Evolutionary conservation across 2,888 invertebrate genomes (phyloP).

Genomic region (Clivina fossor): DNA sequence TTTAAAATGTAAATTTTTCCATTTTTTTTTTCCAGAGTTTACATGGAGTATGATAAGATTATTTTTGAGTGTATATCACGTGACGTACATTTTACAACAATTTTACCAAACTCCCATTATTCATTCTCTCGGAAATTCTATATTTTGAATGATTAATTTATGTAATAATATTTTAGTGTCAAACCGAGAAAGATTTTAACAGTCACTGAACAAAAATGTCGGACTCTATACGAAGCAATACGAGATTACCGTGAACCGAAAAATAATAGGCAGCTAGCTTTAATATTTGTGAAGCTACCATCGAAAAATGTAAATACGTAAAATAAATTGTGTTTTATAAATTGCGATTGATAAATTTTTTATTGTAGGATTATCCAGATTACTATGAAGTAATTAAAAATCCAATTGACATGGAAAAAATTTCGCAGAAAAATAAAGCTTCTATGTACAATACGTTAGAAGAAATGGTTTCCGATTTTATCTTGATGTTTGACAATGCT

Average conservation of each 20-base stretch:
- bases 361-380: conserved; percentile 82
- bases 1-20: conserved; percentile 50
- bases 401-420: conserved; percentile 95
- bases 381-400: conserved; percentile 97
- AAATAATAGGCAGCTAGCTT: conserved; percentile 83
- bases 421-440: conserved; percentile 81
- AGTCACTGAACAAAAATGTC: conserved; percentile 74
- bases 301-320: conserved; percentile 68
- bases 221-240: conserved; percentile 85
- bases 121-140: conserved; percentile 19
- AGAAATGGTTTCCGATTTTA: conserved; percentile 85
- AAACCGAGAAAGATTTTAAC: conserved; percentile 57
- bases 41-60: conserved; percentile 18
- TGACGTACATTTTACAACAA: no score
- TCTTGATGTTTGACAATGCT: conserved; percentile 94
- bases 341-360: conserved; percentile 20
- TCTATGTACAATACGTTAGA: conserved; percentile 78
- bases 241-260: conserved; percentile 85
- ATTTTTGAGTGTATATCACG: no score
- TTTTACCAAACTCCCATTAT: no score
- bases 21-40: conserved; percentile 15
- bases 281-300: conserved; percentile 93
- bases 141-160: conserved; percentile 25
- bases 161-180: conserved; percentile 45
- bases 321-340: conserved; percentile 9